Conservation (phyloP, 2,797 vertebrate species). For the Cynodonichthys magdalenae region DNA sequence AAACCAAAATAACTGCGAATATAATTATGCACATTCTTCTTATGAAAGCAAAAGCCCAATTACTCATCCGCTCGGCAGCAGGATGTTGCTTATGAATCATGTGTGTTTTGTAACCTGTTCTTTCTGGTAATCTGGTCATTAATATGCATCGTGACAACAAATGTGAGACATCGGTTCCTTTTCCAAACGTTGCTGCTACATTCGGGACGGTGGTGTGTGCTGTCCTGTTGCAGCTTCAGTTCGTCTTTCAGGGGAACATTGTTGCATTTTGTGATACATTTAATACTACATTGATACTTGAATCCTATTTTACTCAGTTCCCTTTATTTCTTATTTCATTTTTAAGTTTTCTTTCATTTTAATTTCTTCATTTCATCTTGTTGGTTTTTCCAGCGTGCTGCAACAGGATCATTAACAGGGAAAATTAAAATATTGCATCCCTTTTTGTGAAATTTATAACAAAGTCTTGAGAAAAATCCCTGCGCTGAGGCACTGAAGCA, state of each 20-base stretch:
- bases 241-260: slow-evolving; percentile 8
- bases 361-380: too few species aligned
- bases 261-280: neutral
- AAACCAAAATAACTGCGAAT: slow-evolving; percentile 40
- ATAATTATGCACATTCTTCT: slow-evolving; percentile 43
- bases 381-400: too few species aligned
- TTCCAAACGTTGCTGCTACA: slow-evolving; percentile 3
- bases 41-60: slow-evolving; percentile 46
- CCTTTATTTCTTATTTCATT: too few species aligned
- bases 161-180: slow-evolving; percentile 13
- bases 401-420: too few species aligned
- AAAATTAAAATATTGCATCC: too few species aligned
- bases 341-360: too few species aligned
- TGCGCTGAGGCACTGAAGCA: too few species aligned
- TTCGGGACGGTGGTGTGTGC: slow-evolving; percentile 11
- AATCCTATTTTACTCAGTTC: too few species aligned
- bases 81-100: slow-evolving; percentile 58
- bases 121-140: slow-evolving; percentile 40
- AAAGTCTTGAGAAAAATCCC: too few species aligned
- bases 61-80: slow-evolving; percentile 58
- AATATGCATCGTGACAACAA: slow-evolving; percentile 34
- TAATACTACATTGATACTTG: too few species aligned
- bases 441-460: too few species aligned
- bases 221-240: neutral
- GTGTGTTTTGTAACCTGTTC: slow-evolving; percentile 46